These are phyloP conservation scores for Macrobrachium rosenbergii DNA, from an alignment of 1,140 invertebrate genomes.

Conservation along the genomic window DNA sequence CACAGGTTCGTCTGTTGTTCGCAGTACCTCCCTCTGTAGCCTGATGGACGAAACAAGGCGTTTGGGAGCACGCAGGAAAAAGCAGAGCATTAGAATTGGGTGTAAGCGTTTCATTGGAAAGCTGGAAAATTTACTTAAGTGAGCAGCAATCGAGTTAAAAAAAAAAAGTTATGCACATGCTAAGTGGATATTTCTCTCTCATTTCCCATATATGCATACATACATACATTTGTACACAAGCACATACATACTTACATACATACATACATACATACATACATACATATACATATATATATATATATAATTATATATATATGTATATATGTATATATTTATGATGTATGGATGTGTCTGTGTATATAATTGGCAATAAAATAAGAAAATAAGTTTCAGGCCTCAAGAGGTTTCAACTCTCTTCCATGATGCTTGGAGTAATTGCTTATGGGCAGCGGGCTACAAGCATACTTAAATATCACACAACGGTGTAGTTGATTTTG, in stretches of 20 bases:
- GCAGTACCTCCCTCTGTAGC: constrained; percentile 85
- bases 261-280: constrained; percentile 18
- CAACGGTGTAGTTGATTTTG: no score
- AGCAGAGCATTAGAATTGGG: no score
- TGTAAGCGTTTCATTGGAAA: no score
- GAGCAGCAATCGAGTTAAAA: not conserved
- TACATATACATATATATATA: constrained; percentile 12
- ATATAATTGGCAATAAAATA: no score
- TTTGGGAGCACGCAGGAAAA: not conserved
- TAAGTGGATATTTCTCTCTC: no score
- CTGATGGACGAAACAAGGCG: constrained; percentile 43
- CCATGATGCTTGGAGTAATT: no score
- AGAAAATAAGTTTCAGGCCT: no score
- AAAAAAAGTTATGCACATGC: not conserved
- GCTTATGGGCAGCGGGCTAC: no score
- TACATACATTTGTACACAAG: constrained; percentile 73
- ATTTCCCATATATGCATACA: constrained; percentile 74
- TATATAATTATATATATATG: not conserved
- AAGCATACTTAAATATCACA: no score
- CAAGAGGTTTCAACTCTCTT: no score
- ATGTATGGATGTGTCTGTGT: not conserved
- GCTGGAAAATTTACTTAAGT: not conserved
- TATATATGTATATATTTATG: constrained; percentile 27
- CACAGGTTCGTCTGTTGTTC: constrained; percentile 87
- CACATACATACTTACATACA: not conserved